phyloP scores from a whole-genome alignment of 1,140 invertebrate genomes.

The Conus ventricosus region DNA sequence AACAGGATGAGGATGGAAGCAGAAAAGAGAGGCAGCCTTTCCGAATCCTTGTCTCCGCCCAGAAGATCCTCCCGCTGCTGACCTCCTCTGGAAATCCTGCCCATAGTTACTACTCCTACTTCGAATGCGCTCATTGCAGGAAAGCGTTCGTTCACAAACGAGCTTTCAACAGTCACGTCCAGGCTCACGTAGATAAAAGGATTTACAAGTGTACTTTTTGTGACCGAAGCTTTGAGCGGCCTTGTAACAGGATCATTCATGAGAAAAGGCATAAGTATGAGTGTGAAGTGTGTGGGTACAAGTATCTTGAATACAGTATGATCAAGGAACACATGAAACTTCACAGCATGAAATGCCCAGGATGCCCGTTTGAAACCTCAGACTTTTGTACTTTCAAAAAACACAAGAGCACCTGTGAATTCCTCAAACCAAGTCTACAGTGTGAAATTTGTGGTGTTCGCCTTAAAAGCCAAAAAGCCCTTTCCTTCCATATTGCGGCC shows the following conservation, averaged over 20 bases:
- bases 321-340: background rate
- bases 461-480: background rate
- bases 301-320: background rate
- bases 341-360: background rate
- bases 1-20: background rate
- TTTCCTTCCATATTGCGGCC: background rate
- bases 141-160: background rate
- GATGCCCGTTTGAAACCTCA: background rate
- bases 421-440: background rate
- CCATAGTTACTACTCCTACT: background rate
- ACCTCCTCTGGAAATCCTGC: background rate
- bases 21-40: background rate
- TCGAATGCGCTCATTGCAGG: background rate
- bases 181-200: background rate
- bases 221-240: background rate
- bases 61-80: background rate
- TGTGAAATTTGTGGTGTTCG: conserved; percentile 1
- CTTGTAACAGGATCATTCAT: background rate
- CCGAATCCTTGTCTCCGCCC: background rate
- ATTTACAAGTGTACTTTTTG: background rate
- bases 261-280: background rate
- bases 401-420: background rate
- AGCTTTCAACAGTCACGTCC: background rate
- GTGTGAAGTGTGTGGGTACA: background rate
- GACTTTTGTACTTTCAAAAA: background rate